These are phyloP conservation scores for Anguilla rostrata DNA, from an alignment of 2,113 vertebrate genomes.

Conservation along the genomic window DNA sequence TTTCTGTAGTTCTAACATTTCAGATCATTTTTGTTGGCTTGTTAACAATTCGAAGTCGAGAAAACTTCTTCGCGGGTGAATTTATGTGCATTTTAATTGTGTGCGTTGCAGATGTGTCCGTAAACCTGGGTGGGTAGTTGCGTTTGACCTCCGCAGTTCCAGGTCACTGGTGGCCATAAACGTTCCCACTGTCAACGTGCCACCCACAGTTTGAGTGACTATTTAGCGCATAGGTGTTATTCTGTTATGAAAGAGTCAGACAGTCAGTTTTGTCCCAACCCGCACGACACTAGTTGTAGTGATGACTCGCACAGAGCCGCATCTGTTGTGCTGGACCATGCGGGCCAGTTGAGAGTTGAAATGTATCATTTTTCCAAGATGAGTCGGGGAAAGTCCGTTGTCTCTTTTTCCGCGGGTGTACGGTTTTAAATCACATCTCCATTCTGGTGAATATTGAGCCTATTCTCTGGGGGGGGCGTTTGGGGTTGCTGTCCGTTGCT, in stretches of 20 bases:
- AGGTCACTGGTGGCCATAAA: constrained; percentile 42
- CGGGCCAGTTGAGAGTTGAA: constrained; percentile 20
- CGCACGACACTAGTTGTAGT: neutral
- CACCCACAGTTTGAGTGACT: constrained; percentile 15
- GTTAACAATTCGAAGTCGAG: neutral
- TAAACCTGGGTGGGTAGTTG: neutral
- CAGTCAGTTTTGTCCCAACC: neutral
- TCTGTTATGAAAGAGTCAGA: neutral
- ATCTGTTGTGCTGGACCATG: neutral
- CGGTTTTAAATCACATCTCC: constrained; percentile 47
- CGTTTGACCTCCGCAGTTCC: constrained; percentile 34
- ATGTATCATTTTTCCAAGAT: too few relatives aligned
- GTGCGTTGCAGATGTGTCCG: neutral
- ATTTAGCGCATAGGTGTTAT: neutral
- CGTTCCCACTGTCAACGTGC: constrained; percentile 5
- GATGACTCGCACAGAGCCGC: neutral
- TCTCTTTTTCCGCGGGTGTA: constrained; percentile 5
- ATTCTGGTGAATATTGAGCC: constrained; percentile 24
- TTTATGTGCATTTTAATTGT: neutral
- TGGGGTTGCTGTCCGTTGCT: too few relatives aligned
- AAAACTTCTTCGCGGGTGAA: neutral
- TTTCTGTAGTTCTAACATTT: too few relatives aligned
- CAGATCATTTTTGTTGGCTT: neutral
- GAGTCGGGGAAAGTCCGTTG: constrained; percentile 25
- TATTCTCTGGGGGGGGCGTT: too few relatives aligned